Evolutionary conservation across 1,140 invertebrate species (phyloP).

Genomic region (Bombus confusus): DNA sequence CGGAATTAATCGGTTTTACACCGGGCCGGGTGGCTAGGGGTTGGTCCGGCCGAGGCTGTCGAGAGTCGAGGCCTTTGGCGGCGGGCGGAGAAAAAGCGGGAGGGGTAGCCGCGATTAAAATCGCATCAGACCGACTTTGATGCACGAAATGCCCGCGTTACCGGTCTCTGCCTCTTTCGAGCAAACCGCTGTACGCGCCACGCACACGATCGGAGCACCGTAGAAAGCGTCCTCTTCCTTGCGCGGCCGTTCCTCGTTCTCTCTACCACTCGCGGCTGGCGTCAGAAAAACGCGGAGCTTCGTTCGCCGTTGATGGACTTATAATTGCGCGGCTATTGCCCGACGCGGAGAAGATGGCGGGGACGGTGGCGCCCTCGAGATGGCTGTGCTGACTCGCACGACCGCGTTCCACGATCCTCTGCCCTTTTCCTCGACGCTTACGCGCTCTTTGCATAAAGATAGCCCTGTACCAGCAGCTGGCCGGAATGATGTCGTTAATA

Average conservation of each 20-base stretch:
- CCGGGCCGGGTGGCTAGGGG: constrained; percentile 46
- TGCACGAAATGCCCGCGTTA: constrained; percentile 76
- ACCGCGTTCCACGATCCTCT: constrained; percentile 18
- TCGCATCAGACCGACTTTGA: constrained; percentile 73
- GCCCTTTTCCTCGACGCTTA: constrained; percentile 40
- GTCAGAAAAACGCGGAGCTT: constrained; percentile 73
- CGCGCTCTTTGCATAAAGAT: constrained; percentile 45
- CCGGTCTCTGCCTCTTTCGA: constrained; percentile 52
- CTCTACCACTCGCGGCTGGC: constrained; percentile 30
- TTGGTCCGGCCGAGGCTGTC: constrained; percentile 61
- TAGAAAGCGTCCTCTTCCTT: constrained; percentile 40
- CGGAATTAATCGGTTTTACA: constrained; percentile 68
- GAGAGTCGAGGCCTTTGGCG: constrained; percentile 41
- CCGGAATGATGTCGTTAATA: constrained; percentile 27
- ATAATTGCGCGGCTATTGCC: constrained; percentile 76
- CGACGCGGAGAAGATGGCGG: constrained; percentile 3
- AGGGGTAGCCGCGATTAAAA: constrained; percentile 75
- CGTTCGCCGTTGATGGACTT: constrained; percentile 73
- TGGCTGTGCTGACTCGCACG: constrained; percentile 27
- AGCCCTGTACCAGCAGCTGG: constrained; percentile 9
- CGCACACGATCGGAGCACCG: not conserved
- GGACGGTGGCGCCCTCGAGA: constrained; percentile 11
- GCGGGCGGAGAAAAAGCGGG: constrained; percentile 60
- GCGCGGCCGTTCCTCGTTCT: constrained; percentile 21
- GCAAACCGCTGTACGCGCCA: constrained; percentile 21